Evolutionary conservation across 1,140 invertebrate species (phyloP).

Genomic region (Drosophila auraria): DNA sequence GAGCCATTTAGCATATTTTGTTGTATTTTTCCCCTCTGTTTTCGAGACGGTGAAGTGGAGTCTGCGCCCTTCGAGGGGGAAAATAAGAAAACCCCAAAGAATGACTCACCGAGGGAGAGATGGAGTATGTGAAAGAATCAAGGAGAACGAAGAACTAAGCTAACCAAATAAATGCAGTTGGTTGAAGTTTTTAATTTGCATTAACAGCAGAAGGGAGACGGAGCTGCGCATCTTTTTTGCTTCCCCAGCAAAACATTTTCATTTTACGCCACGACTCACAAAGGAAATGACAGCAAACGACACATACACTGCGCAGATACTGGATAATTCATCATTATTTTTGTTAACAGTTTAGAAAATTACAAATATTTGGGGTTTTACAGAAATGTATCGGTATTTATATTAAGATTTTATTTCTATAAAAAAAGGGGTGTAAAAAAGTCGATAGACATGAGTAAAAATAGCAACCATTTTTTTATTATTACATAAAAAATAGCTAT

Average conservation of each 20-base stretch:
- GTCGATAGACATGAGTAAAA: too few species aligned
- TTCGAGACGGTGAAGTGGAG: slow-evolving; percentile 34
- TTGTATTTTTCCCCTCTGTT: slow-evolving; percentile 18
- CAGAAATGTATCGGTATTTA: too few species aligned
- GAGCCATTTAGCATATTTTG: slow-evolving; percentile 76
- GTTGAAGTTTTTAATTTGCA: slow-evolving; percentile 69
- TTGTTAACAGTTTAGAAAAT: background rate
- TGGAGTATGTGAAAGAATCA: slow-evolving; percentile 31
- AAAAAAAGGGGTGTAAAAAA: too few species aligned
- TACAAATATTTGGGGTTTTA: too few species aligned
- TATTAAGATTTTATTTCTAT: background rate
- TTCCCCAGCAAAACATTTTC: slow-evolving; percentile 53
- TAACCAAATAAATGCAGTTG: slow-evolving; percentile 67
- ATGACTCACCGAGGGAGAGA: slow-evolving; percentile 14
- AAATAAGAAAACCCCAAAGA: slow-evolving; percentile 15
- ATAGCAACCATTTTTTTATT: too few species aligned
- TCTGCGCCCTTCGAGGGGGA: slow-evolving; percentile 21
- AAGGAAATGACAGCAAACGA: slow-evolving; percentile 43
- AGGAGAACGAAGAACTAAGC: slow-evolving; percentile 23
- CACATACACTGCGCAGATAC: background rate
- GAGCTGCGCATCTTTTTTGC: slow-evolving; percentile 23
- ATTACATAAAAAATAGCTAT: too few species aligned
- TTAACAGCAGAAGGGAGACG: slow-evolving; percentile 13
- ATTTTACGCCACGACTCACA: slow-evolving; percentile 62
- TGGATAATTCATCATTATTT: background rate